phyloP scores from a whole-genome alignment of 2,113 vertebrate genomes.

The human (Homo sapiens) region GRCh38 chr18:2506501-2507000 shows the following conservation, averaged over 20 bases:
- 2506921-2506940: not conserved
- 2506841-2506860: not conserved
- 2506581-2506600: not conserved
- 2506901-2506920: not conserved
- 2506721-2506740: not conserved
- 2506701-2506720: not conserved
- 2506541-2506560: not conserved
- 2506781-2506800: not conserved
- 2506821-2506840: not conserved
- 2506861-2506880: slow-evolving; percentile 54
- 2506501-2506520: not conserved
- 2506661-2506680: not conserved
- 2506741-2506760: not conserved
- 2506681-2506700: not conserved
- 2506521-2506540: not conserved
- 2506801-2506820: not conserved
- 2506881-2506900: slow-evolving; percentile 22
- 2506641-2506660: not conserved
- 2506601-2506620: not conserved
- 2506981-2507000: not conserved
- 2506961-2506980: not conserved
- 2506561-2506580: not conserved
- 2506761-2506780: not conserved
- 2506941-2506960: not conserved
- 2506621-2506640: not conserved